phyloP scores from a whole-genome alignment of 2,888 invertebrate species.

The Danaus chrysippus region DNA sequence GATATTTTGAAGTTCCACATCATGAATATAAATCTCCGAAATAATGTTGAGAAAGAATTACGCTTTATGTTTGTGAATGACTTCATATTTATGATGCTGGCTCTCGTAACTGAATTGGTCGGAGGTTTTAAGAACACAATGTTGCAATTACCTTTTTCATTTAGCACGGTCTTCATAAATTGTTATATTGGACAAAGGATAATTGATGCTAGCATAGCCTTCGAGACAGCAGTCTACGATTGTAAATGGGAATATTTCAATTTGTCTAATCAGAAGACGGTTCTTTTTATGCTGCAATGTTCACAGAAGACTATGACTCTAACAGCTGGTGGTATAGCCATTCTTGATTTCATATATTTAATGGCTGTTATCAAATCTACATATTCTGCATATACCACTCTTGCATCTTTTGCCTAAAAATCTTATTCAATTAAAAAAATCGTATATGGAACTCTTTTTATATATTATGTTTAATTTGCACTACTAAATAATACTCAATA shows the following conservation, averaged over 20 bases:
- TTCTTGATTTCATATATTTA: conserved; percentile 45
- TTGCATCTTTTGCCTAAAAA: conserved; percentile 40
- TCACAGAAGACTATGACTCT: conserved; percentile 23
- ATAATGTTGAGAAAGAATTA: conserved; percentile 4
- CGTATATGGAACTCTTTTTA: too few species aligned
- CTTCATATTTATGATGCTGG: conserved; percentile 34
- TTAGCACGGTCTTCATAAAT: conserved; percentile 46
- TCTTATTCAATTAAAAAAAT: too few species aligned
- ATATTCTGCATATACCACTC: conserved; percentile 55
- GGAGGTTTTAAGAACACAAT: conserved; percentile 54
- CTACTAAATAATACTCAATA: too few species aligned
- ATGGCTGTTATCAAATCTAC: conserved; percentile 49
- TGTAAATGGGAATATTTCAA: conserved; percentile 31
- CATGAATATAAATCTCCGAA: conserved; percentile 39
- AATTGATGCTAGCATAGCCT: conserved; percentile 47
- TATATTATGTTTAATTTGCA: too few species aligned
- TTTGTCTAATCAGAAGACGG: conserved; percentile 47
- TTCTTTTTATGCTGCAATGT: conserved; percentile 47
- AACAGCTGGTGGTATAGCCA: conserved; percentile 15
- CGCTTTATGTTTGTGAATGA: too few species aligned
- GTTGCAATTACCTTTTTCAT: conserved; percentile 46
- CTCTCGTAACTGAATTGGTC: conserved; percentile 49
- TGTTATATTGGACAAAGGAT: conserved; percentile 38
- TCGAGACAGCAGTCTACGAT: conserved; percentile 53
- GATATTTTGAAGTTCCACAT: conserved; percentile 40